Evolutionary conservation across 1,140 invertebrate species (phyloP).

Genomic region (Lucilia sericata): DNA sequence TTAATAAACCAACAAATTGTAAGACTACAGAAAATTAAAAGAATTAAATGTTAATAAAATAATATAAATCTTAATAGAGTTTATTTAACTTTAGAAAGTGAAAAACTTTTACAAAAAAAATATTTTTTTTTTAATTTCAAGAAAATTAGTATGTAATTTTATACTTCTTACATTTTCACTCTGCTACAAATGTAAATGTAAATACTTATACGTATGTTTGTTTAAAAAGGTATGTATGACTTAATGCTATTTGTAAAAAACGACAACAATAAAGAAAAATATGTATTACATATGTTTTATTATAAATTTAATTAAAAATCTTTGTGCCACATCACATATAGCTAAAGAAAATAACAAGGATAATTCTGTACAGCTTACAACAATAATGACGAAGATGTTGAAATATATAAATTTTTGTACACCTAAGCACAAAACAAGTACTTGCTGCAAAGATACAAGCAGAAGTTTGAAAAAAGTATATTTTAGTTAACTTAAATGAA

Average conservation of each 20-base stretch:
- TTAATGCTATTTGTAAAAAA: not conserved
- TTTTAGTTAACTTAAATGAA: conserved; percentile 37
- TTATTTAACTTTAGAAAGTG: too few relatives aligned
- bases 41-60: not conserved
- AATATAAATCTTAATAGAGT: too few relatives aligned
- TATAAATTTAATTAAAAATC: conserved; percentile 43
- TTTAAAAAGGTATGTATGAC: not conserved
- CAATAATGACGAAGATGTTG: not conserved
- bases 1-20: not conserved
- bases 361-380: not conserved
- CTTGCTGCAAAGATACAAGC: conserved; percentile 48
- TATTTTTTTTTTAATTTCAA: too few relatives aligned
- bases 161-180: too few relatives aligned
- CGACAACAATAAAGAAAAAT: conserved; percentile 8
- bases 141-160: too few relatives aligned
- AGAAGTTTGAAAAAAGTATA: not conserved
- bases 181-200: not conserved
- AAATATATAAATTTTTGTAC: conserved; percentile 14
- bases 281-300: conserved; percentile 31
- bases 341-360: conserved; percentile 46
- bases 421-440: conserved; percentile 20
- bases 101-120: too few relatives aligned
- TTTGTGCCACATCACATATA: not conserved
- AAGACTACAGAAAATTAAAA: not conserved
- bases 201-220: not conserved